Percentiles rank a stretch among this genome's conserved stretches.
These are phyloP conservation scores for Ditylenchus dipsaci DNA, from an alignment of 1,140 invertebrate genomes.

Conservation along the genomic window DNA sequence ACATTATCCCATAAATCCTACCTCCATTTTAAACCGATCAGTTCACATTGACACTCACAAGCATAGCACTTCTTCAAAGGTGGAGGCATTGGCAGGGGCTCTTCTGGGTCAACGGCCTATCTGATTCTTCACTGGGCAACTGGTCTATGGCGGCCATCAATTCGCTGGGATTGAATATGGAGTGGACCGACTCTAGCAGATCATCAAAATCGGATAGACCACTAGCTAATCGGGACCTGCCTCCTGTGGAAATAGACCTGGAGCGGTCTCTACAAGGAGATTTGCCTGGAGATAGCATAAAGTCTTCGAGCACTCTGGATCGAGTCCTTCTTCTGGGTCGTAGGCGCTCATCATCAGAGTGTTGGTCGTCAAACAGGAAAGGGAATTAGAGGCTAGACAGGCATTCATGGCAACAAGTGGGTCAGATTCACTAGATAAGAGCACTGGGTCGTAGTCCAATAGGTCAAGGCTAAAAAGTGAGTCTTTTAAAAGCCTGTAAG, in stretches of 20 bases:
- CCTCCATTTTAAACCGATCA: slow-evolving; percentile 31
- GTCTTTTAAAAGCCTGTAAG: too few relatives aligned
- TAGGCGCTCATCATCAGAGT: slow-evolving; percentile 3
- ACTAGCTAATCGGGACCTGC: slow-evolving; percentile 17
- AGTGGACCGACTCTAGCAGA: slow-evolving; percentile 16
- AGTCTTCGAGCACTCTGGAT: slow-evolving; percentile 9
- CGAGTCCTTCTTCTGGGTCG: neutral
- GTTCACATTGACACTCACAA: slow-evolving; percentile 21
- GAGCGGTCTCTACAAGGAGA: slow-evolving; percentile 29
- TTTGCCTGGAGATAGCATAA: slow-evolving; percentile 16
- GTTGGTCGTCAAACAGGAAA: neutral
- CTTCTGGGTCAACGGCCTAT: slow-evolving; percentile 34
- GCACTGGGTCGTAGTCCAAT: neutral
- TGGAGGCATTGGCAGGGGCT: slow-evolving; percentile 22
- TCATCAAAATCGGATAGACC: slow-evolving; percentile 36
- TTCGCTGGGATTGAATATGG: slow-evolving; percentile 35
- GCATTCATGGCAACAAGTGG: neutral
- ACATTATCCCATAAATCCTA: neutral
- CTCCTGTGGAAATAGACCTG: slow-evolving; percentile 19
- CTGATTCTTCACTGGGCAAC: slow-evolving; percentile 31
- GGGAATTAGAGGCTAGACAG: neutral
- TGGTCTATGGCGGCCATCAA: slow-evolving; percentile 38
- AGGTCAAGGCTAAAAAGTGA: neutral
- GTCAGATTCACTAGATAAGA: neutral
- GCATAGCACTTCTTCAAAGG: slow-evolving; percentile 22